These are phyloP conservation scores for Pteria penguin DNA, from an alignment of 2,888 invertebrate species.

Conservation along the genomic window DNA sequence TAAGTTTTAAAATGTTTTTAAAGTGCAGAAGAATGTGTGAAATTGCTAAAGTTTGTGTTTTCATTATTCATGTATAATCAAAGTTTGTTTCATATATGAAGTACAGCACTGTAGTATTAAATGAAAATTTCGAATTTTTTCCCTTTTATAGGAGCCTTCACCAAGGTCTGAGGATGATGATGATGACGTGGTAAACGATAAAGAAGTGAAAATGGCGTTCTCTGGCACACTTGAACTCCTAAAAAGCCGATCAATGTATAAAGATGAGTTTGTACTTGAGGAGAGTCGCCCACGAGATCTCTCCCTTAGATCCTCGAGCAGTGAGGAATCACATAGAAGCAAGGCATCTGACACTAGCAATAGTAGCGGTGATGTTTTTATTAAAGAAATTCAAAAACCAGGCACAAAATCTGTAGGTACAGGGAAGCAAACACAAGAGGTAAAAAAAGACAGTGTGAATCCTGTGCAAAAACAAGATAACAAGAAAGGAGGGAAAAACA, in stretches of 20 bases:
- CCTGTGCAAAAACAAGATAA: neutral
- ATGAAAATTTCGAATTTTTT: too few relatives aligned
- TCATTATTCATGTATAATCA: too few relatives aligned
- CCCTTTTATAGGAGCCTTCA: conserved; percentile 58
- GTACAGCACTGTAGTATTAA: too few relatives aligned
- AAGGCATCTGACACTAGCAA: conserved; percentile 18
- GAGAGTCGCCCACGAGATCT: conserved; percentile 72
- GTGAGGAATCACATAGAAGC: conserved; percentile 45
- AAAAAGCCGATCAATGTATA: conserved; percentile 67
- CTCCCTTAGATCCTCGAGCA: conserved; percentile 59
- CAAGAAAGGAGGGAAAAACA: neutral
- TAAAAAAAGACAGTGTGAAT: neutral
- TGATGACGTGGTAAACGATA: conserved; percentile 37
- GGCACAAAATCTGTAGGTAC: neutral
- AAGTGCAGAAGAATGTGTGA: too few relatives aligned
- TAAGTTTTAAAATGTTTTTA: too few relatives aligned
- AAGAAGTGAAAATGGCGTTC: conserved; percentile 50
- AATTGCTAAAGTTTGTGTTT: too few relatives aligned
- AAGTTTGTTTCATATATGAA: too few relatives aligned
- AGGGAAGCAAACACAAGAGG: neutral
- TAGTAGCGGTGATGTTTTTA: conserved; percentile 7
- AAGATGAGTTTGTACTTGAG: conserved; percentile 74
- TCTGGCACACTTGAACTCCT: conserved; percentile 58
- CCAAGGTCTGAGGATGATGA: conserved; percentile 68
- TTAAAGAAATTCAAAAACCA: neutral